Evolutionary conservation across 2,888 invertebrate genomes (phyloP), one percentile per base, ranked within the genome.

Genomic region (Pseudococcus longispinus): DNA sequence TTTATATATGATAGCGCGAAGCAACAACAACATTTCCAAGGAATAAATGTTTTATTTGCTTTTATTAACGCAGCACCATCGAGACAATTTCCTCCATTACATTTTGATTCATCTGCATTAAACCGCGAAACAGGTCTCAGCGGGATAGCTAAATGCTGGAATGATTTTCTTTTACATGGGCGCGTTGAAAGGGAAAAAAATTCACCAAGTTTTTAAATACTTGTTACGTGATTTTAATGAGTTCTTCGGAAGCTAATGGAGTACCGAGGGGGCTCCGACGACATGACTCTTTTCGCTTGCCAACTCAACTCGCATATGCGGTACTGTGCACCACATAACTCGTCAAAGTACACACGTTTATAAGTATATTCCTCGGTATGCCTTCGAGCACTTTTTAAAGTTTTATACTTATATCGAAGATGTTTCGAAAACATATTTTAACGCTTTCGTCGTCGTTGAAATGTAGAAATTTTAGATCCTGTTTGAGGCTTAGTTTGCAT

Each of bases 11-110:
- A 85, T 85, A 42, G 65, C 44, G 44, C 44, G 44, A 85, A 85
- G 65, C 44, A 85, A 70, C 70, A 85, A 70, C 70, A 70, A 70
- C 85, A 65, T 70, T 85, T 85, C 85, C 85, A 85, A 60, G 23
- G 85, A 65, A 85, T 85, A 65, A 84, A 85, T 85, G 85, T 85
- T 85, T 85, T 85, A 85, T 85, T 85, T 85, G 65, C 44, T 44
- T 65, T 60, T 85, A 85, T 85, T 85, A 85, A 85, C 77, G 77
- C 11, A 80, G 42, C 42, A 70, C 32, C 42, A 60, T 85, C 65
- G 85, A 85, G 70, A 85, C 85, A 70, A 65, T 85, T 84, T 85
- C 70, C 74, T 85, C 70, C 70, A 85, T 85, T 85, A 65, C 65
- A 60, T 46, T 84, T 84, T 84, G 70, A 85, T 85, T 85, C 85